Conservation (phyloP, 2,113 vertebrate genomes). For the Cyphomyrus discorhynchus region DNA sequence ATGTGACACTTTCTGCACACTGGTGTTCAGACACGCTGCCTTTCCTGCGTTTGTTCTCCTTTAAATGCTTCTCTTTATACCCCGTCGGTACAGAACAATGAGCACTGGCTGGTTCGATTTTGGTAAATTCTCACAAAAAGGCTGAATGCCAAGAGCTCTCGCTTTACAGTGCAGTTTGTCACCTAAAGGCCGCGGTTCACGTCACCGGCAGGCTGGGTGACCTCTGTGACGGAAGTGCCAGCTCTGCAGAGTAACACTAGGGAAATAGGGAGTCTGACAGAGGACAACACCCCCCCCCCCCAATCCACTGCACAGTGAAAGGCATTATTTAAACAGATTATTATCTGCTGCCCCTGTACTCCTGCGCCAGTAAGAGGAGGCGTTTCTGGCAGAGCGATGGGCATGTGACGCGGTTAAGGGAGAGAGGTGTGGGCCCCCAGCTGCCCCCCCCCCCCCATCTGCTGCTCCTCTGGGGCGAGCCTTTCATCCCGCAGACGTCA, state of each 20-base stretch:
- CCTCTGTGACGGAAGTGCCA: not conserved
- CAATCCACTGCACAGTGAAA: not conserved
- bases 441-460: slow-evolving; percentile 21
- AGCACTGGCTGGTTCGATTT: not conserved
- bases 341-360: not conserved
- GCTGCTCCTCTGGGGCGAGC: slow-evolving; percentile 32
- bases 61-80: not conserved
- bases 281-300: not conserved
- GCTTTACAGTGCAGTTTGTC: not conserved
- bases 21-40: not conserved
- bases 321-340: not conserved
- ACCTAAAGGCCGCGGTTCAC: not conserved
- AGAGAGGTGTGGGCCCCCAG: not conserved
- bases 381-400: not conserved
- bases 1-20: not conserved
- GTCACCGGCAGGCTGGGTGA: not conserved
- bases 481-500: slow-evolving; percentile 46
- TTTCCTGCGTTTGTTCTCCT: not conserved
- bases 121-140: not conserved
- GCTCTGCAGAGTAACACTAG: not conserved
- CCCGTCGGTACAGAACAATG: not conserved
- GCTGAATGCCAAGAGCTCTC: not conserved
- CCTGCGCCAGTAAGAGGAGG: not conserved
- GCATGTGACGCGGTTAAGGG: not conserved
- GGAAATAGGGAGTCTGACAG: not conserved